A percentile compares a stretch with the other conserved stretches of the same genome.
Evolutionary conservation across 2,113 vertebrate genomes (phyloP).

Genomic region (Halcyon malimbica): DNA sequence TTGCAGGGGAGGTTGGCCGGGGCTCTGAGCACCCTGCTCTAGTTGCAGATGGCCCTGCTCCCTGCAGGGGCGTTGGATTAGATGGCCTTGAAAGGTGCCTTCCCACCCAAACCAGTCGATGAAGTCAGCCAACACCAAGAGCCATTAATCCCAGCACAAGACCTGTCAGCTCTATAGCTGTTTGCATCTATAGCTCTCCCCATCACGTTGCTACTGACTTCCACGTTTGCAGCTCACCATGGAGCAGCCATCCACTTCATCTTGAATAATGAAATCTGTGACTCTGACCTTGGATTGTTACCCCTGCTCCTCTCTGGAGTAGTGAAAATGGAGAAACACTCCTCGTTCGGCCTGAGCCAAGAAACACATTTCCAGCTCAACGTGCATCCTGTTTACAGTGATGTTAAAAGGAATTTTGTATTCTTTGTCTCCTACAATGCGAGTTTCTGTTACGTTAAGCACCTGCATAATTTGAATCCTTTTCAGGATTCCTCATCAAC

Average conservation of each 20-base stretch:
- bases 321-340: fast-evolving
- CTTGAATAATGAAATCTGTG: background rate
- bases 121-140: background rate
- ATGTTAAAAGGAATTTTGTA: background rate
- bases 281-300: background rate
- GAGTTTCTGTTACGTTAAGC: background rate
- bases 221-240: fast-evolving
- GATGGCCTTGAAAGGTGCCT: background rate
- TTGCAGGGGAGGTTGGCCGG: background rate
- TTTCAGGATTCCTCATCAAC: slow-evolving; percentile 9
- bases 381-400: background rate
- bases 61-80: background rate
- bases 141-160: fast-evolving
- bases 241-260: background rate
- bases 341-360: background rate
- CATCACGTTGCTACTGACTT: fast-evolving
- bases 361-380: background rate
- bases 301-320: background rate
- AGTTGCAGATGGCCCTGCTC: background rate
- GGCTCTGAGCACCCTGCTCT: background rate
- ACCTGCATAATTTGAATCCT: slow-evolving; percentile 35
- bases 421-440: background rate
- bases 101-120: background rate
- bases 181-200: fast-evolving
- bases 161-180: background rate